These are phyloP conservation scores for Actinia tenebrosa DNA, from an alignment of 64 coral and sea anemone genomes.

Conservation along the genomic window DNA sequence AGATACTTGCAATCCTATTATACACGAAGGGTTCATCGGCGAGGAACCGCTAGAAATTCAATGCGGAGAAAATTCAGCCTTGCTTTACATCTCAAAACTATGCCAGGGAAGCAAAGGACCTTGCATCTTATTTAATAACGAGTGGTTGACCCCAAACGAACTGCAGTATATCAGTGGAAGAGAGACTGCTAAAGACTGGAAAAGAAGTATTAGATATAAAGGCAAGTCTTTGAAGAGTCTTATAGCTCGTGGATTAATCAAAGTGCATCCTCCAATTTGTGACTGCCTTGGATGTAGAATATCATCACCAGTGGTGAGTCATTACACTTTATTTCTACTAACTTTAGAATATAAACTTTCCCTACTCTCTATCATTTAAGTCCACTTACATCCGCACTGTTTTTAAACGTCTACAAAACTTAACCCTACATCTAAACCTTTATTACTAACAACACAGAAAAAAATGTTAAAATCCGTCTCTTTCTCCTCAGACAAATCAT, in stretches of 20 bases:
- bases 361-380: not conserved
- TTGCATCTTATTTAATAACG: conserved; percentile 90
- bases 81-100: conserved; percentile 89
- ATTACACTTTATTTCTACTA: not conserved
- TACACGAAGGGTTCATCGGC: conserved; percentile 33
- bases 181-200: conserved; percentile 99
- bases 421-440: too few species aligned
- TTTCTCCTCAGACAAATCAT: not conserved
- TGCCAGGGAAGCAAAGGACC: conserved; percentile 99
- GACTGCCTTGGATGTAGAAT: conserved; percentile 96
- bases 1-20: not conserved
- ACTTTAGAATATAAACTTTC: not conserved
- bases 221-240: conserved; percentile 99
- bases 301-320: conserved; percentile 96
- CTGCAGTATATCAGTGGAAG: conserved; percentile 97
- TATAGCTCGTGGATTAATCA: conserved; percentile 87
- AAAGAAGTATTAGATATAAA: conserved; percentile 93
- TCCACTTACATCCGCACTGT: not conserved
- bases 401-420: not conserved
- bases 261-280: conserved; percentile 98
- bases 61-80: conserved; percentile 90
- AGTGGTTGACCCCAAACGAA: conserved; percentile 97
- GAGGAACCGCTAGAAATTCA: conserved; percentile 97
- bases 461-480: not conserved
- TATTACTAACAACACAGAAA: too few species aligned